Evolutionary conservation across 1,140 invertebrate species (phyloP).

Genomic region (Mesaphorura yosii): DNA sequence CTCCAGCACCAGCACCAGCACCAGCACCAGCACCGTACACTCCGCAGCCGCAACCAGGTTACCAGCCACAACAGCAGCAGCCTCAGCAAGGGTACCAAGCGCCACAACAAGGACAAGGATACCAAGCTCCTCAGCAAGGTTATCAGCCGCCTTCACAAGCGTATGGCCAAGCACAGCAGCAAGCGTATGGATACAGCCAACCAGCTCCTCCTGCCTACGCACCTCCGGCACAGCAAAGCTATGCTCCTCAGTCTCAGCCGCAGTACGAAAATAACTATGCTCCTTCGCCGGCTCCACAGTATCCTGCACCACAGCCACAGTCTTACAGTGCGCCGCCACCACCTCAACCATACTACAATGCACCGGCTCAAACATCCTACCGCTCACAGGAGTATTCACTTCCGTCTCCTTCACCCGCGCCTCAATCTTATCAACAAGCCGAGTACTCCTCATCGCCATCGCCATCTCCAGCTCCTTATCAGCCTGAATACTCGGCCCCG

Average conservation of each 20-base stretch:
- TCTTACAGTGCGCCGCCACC: background rate
- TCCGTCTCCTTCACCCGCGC: background rate
- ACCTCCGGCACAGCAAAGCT: background rate
- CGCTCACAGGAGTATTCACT: background rate
- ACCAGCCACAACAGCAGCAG: background rate
- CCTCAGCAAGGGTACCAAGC: background rate
- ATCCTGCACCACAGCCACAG: background rate
- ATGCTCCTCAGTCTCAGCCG: background rate
- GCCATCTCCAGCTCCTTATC: background rate
- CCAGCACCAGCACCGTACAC: background rate
- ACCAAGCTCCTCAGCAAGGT: background rate
- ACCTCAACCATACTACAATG: slow-evolving; percentile 5
- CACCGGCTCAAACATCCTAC: background rate
- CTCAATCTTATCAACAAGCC: background rate
- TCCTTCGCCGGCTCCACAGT: background rate
- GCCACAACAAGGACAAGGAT: background rate
- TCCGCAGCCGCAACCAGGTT: background rate
- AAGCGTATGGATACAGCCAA: background rate
- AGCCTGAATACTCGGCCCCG: background rate
- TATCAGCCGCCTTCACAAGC: background rate
- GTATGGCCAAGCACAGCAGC: background rate
- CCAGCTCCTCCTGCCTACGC: background rate
- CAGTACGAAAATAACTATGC: too few relatives aligned
- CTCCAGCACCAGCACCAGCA: background rate
- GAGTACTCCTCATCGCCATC: too few relatives aligned